Evolutionary conservation across 2,888 invertebrate species (phyloP), one percentile per base, ranked within the genome.

Genomic region (Agrotis ipsilon): DNA sequence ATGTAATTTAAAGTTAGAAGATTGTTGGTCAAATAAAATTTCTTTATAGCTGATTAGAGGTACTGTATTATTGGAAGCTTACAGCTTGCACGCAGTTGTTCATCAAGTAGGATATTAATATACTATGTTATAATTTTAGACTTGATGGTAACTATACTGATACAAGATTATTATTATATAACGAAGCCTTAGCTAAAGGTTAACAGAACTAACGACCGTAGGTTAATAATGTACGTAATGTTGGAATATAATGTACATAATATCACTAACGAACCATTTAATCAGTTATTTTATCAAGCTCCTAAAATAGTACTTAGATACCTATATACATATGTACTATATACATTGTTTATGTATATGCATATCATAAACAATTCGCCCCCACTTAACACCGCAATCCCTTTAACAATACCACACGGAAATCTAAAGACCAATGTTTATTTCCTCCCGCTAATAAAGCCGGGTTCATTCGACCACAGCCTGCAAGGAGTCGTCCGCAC

Each of bases 361-460:
- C 14, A 45, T 4, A 45, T 45, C 16, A 9, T 19, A 39, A 27
- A 65, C 24, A 32, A 54, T 32, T 9, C 14, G 1, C 11, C 45
- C 2, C 1, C 14, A 19, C 16, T 63, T 14, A 51, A 32, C 32
- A 73, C 43, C 32, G 67, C 55, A 32, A 67, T 13, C 2, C 27
- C 21, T 55, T 14, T 14, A 16, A 43, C 21, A 43, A 43, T 27
- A 51, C 21, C n/a, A 51, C 43, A 64, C 14, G 13, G 4, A 2
- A 18, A 45, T 51, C 18, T 46, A 46, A 65, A 66, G n/a, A 16
- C 21, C 9, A 21, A 13, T 48, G 45, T 51, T 58, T 52, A 76
- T 68, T 48, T 68, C n/a, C 45, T 24, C 18, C 57, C 46, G n/a
- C 77, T 43, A 68, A 76, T 68, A 75, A 57, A 57, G 45, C n/a